Conservation (phyloP, 2,113 vertebrate species). For the Ranitomeya variabilis region DNA sequence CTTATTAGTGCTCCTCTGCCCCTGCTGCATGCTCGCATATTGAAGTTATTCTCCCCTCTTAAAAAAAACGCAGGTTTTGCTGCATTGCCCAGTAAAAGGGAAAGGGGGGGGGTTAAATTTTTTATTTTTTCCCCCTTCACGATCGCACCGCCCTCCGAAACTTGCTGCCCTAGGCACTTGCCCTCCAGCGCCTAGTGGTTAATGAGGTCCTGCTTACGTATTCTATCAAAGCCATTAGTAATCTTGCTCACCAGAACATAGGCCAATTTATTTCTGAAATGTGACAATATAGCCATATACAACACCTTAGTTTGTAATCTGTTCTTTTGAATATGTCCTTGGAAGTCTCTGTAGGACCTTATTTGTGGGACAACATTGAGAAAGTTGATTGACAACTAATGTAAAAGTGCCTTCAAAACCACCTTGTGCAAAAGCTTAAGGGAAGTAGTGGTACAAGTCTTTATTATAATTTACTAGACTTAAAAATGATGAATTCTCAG, state of each 20-base stretch:
- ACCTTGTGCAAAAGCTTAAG: not conserved
- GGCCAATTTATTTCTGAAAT: not conserved
- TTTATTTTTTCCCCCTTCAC: too few species aligned
- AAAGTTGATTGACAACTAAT: not conserved
- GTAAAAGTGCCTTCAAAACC: not conserved
- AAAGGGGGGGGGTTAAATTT: too few species aligned
- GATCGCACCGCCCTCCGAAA: too few species aligned
- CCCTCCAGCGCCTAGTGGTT: too few species aligned
- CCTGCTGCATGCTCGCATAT: too few species aligned
- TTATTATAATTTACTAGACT: conserved; percentile 16
- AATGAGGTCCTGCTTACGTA: too few species aligned
- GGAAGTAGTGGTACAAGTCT: conserved; percentile 13
- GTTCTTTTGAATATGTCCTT: not conserved
- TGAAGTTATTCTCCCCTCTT: too few species aligned
- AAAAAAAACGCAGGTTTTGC: too few species aligned
- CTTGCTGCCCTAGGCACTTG: too few species aligned
- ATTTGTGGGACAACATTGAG: not conserved
- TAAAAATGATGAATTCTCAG: not conserved
- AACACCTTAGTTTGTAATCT: not conserved
- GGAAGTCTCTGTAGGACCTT: not conserved
- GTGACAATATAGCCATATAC: not conserved
- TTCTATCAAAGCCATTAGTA: too few species aligned
- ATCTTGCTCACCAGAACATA: not conserved
- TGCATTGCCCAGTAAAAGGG: too few species aligned
- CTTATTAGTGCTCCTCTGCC: too few species aligned